Percentiles rank a stretch among this genome's conserved stretches.
These are phyloP conservation scores for Drosophila chauvacae DNA, from an alignment of 1,140 invertebrate genomes.

Conservation along the genomic window DNA sequence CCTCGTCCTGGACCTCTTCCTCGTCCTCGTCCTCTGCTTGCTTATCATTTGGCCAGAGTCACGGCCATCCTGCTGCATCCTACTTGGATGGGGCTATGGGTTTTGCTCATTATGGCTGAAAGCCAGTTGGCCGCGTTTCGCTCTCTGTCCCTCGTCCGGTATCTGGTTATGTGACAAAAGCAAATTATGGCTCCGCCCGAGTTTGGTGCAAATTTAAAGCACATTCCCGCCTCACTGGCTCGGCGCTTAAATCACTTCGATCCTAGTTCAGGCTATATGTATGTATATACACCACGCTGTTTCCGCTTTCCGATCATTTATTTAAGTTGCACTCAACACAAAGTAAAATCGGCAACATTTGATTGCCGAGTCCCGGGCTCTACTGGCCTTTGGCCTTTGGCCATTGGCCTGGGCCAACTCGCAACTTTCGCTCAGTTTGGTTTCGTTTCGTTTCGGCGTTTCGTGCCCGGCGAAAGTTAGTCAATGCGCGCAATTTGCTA, in stretches of 20 bases:
- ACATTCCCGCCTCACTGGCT: slow-evolving; percentile 3
- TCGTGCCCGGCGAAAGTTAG: slow-evolving; percentile 51
- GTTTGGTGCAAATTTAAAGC: slow-evolving; percentile 58
- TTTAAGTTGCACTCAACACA: slow-evolving; percentile 65
- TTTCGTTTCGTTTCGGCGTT: slow-evolving; percentile 28
- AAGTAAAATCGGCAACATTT: slow-evolving; percentile 62
- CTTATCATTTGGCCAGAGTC: slow-evolving; percentile 55
- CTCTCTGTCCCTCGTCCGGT: slow-evolving; percentile 4
- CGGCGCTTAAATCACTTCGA: slow-evolving; percentile 18
- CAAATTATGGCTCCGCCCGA: slow-evolving; percentile 56
- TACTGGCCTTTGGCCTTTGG: slow-evolving; percentile 13
- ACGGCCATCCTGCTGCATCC: slow-evolving; percentile 26
- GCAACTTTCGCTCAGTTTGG: slow-evolving; percentile 9
- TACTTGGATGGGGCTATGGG: background rate
- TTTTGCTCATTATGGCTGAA: slow-evolving; percentile 63
- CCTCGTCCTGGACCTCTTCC: too few species aligned
- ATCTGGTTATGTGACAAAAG: slow-evolving; percentile 51
- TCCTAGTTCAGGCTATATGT: background rate
- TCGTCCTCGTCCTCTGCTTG: too few species aligned
- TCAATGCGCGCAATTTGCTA: slow-evolving; percentile 66
- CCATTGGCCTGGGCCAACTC: slow-evolving; percentile 7
- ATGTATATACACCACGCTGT: slow-evolving; percentile 1
- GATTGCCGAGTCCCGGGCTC: slow-evolving; percentile 38
- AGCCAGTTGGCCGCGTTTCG: slow-evolving; percentile 65
- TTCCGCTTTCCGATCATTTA: slow-evolving; percentile 54